Percentiles rank a stretch among this genome's conserved stretches.
phyloP scores from a whole-genome alignment of 2,113 vertebrate genomes.

The Nannospalax galili region DNA sequence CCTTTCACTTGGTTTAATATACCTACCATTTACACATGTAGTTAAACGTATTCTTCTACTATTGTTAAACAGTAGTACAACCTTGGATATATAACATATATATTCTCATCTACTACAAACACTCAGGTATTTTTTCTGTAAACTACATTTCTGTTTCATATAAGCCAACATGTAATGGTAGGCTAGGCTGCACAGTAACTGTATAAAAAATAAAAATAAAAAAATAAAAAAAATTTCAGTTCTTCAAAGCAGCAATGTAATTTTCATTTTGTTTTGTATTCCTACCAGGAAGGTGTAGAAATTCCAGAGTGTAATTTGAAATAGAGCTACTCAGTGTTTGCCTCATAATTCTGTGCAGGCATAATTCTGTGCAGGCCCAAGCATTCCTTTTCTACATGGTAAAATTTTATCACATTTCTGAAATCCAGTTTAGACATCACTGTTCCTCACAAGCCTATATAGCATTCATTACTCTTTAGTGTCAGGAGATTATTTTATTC shows the following conservation, averaged over 20 bases:
- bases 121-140: not conserved
- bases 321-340: not conserved
- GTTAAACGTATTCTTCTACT: not conserved
- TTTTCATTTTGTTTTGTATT: not conserved
- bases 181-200: not conserved
- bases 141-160: constrained; percentile 10
- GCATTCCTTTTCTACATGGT: too few species aligned
- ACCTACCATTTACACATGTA: not conserved
- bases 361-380: too few species aligned
- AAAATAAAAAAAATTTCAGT: not conserved
- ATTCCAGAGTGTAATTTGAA: not conserved
- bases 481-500: not conserved
- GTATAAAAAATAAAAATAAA: too few species aligned
- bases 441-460: not conserved
- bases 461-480: not conserved
- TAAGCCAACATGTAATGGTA: not conserved
- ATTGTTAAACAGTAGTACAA: not conserved
- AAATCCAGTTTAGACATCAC: not conserved
- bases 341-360: not conserved
- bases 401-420: too few species aligned
- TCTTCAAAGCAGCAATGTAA: not conserved
- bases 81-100: not conserved
- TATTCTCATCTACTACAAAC: not conserved
- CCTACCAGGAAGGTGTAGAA: not conserved
- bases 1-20: not conserved